A percentile compares a stretch with the other conserved stretches of the same genome.
phyloP scores from a whole-genome alignment of 2,888 invertebrate species.

The Acrobeloides nanus region DNA sequence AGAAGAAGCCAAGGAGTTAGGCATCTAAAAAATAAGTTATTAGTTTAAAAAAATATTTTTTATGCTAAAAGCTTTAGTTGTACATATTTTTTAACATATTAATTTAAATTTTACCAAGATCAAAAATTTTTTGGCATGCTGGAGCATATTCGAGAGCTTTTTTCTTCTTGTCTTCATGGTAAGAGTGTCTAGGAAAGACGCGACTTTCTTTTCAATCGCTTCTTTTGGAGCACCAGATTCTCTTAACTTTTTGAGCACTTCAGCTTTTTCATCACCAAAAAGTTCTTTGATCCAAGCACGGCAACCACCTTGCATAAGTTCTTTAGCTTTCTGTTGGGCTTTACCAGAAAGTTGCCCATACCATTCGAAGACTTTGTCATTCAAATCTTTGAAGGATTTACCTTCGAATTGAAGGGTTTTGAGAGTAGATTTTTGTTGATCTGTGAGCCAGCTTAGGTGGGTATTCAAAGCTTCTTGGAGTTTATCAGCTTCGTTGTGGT shows the following conservation, averaged over 20 bases:
- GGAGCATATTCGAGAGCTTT: conserved; percentile 11
- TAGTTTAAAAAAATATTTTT: too few species aligned
- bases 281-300: conserved; percentile 15
- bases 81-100: too few species aligned
- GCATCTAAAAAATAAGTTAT: too few species aligned
- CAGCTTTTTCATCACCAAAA: conserved; percentile 20
- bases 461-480: too few species aligned
- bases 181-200: conserved; percentile 18
- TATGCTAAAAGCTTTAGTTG: too few species aligned
- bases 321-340: conserved; percentile 1
- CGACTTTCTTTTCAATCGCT: conserved; percentile 21
- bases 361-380: conserved; percentile 19
- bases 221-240: conserved; percentile 13
- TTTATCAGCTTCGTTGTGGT: conserved; percentile 12
- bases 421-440: too few species aligned
- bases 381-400: conserved; percentile 19
- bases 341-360: conserved; percentile 2
- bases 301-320: conserved; percentile 13
- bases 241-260: conserved; percentile 20
- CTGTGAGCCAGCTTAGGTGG: too few species aligned
- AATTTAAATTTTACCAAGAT: too few species aligned
- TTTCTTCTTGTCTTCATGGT: conserved; percentile 12
- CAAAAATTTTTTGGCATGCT: conserved; percentile 20
- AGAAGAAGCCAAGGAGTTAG: too few species aligned
- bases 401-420: conserved; percentile 21